These are phyloP conservation scores for Achroia grisella DNA, from an alignment of 1,140 invertebrate species.

Conservation along the genomic window DNA sequence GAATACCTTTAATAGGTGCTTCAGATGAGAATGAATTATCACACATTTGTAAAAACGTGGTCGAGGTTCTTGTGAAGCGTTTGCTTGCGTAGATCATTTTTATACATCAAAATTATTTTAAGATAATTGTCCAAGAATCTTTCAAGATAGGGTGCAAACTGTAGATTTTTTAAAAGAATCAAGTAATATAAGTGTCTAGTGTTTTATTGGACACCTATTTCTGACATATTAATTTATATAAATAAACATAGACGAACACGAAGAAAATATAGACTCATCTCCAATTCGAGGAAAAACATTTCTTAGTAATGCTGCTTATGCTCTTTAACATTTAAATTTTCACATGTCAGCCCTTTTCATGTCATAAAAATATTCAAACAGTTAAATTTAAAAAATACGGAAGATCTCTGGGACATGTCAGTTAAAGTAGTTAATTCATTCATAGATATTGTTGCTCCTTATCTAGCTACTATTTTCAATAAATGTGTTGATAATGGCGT, in stretches of 20 bases:
- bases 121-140: not conserved
- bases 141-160: not conserved
- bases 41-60: not conserved
- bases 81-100: not conserved
- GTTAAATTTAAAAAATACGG: too few species aligned
- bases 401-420: too few species aligned
- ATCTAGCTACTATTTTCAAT: too few species aligned
- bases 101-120: not conserved
- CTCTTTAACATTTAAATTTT: too few species aligned
- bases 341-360: too few species aligned
- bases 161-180: not conserved
- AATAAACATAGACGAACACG: not conserved
- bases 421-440: too few species aligned
- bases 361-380: too few species aligned
- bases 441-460: too few species aligned
- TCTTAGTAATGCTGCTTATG: too few species aligned
- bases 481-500: too few species aligned
- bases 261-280: too few species aligned
- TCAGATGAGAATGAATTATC: not conserved
- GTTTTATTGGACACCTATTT: constrained; percentile 6
- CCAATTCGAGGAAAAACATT: too few species aligned
- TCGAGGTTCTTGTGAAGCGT: not conserved
- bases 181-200: constrained; percentile 7
- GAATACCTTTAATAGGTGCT: not conserved
- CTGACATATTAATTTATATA: constrained; percentile 3